A percentile compares a stretch with the other conserved stretches of the same genome.
Evolutionary conservation across 2,797 vertebrate species (phyloP).

Genomic region (Vipera ursinii): DNA sequence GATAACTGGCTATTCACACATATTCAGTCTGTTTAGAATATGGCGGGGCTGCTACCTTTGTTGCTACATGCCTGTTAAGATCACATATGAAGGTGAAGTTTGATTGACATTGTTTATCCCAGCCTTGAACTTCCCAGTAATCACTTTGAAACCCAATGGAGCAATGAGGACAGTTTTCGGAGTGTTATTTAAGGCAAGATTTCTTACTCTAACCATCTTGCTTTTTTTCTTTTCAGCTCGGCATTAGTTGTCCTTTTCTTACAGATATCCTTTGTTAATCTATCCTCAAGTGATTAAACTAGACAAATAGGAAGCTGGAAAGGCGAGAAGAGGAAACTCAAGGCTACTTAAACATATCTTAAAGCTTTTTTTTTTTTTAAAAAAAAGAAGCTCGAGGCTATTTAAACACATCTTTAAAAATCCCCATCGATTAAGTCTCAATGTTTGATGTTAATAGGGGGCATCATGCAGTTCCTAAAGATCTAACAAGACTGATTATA

Average conservation of each 20-base stretch:
- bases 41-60: neutral
- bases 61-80: neutral
- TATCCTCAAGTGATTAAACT: neutral
- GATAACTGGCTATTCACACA: neutral
- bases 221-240: neutral
- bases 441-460: conserved; percentile 9
- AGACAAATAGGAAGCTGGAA: neutral
- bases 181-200: neutral
- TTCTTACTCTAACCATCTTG: neutral
- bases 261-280: neutral
- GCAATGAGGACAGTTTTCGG: neutral
- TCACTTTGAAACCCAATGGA: neutral
- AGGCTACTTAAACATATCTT: conserved; percentile 15
- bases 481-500: conserved; percentile 34
- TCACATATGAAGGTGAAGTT: neutral
- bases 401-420: conserved; percentile 21
- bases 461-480: conserved; percentile 17
- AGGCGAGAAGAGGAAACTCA: neutral
- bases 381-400: neutral
- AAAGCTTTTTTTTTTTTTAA: neutral
- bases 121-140: neutral
- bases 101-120: neutral
- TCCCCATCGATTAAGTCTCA: conserved; percentile 40
- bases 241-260: neutral
- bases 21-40: neutral